Evolutionary conservation across 2,888 invertebrate genomes (phyloP), one percentile per base, ranked within the genome.

Genomic region (Drosophila colorata): DNA sequence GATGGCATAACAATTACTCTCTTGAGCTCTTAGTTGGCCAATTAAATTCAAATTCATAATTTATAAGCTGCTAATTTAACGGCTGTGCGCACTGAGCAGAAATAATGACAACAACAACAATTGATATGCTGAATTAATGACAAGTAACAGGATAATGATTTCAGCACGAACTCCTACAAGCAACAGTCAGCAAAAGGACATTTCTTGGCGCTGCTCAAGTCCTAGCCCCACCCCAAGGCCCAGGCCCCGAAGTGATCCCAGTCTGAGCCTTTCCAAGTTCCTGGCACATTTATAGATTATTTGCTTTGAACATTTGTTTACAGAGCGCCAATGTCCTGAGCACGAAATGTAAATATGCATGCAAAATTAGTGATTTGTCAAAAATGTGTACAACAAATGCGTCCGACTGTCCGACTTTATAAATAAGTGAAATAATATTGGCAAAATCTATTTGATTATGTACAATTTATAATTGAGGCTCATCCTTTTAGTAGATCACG

Each of bases 91-190:
- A 75, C 66, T 70, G 65, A 69, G 74, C 60, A 69, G 49, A 47
- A 70, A 33, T 57, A 74, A 55, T 23, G 43, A 49, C 66, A 64
- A 37, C 57, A 69, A 60, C 47, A 69, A 58, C 51, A 78, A 72
- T 64, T 67, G 77, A 80, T 84, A 86, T 69, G 59, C 59, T 63
- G 66, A 74, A 87, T 82, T 85, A 88, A 79, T 81, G 82, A 82
- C 89, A 88, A 88, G 88, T 85, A 87, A 77, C 86, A 75, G 89
- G 83, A 86, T 85, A 89, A 85, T 79, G 77, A 82, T 85, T 85
- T 89, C 73, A 74, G 83, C 85, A 87, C 87, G 85, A 79, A 87
- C 70, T 69, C 49, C 67, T 55, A 35, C 57, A 61, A 66, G 35
- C 25, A 25, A 18, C 41, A 46, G 20, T 11, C 60, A 64, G 46